These are phyloP conservation scores for Panagrolaimus sp. DNA, from an alignment of 1,140 invertebrate species.

Conservation along the genomic window DNA sequence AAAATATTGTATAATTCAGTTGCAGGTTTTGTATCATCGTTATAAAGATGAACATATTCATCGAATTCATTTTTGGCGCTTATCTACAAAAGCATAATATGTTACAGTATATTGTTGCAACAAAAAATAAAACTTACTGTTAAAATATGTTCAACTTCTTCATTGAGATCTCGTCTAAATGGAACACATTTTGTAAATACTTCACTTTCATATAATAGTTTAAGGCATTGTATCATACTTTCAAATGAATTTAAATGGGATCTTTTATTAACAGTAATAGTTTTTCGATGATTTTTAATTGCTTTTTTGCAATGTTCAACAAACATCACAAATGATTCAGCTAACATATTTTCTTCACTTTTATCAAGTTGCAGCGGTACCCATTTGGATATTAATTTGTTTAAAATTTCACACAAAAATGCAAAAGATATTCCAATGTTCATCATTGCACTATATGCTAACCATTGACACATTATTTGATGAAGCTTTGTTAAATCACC, in stretches of 20 bases:
- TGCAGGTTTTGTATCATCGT: constrained; percentile 27
- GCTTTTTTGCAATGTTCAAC: constrained; percentile 74
- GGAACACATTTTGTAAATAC: constrained; percentile 48
- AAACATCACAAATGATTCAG: constrained; percentile 77
- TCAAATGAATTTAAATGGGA: constrained; percentile 66
- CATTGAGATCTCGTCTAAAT: constrained; percentile 30
- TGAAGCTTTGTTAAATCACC: constrained; percentile 82
- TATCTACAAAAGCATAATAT: constrained; percentile 26
- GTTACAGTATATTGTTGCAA: not conserved
- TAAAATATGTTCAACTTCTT: constrained; percentile 32
- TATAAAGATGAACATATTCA: constrained; percentile 12
- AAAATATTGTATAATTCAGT: constrained; percentile 43
- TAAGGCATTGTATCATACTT: constrained; percentile 49
- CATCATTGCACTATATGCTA: constrained; percentile 72
- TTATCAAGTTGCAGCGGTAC: constrained; percentile 59
- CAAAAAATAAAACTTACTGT: constrained; percentile 18
- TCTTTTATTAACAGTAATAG: constrained; percentile 68
- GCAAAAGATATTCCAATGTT: constrained; percentile 62
- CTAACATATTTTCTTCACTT: constrained; percentile 73
- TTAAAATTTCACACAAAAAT: constrained; percentile 66
- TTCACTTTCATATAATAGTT: constrained; percentile 49
- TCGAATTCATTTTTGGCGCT: constrained; percentile 46
- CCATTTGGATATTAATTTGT: constrained; percentile 68
- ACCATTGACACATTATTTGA: constrained; percentile 72
- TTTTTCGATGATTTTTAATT: constrained; percentile 73